Percentiles rank a stretch among this genome's conserved stretches.
These are phyloP conservation scores for Onychostoma macrolepis DNA, from an alignment of 2,113 vertebrate genomes.

Conservation along the genomic window DNA sequence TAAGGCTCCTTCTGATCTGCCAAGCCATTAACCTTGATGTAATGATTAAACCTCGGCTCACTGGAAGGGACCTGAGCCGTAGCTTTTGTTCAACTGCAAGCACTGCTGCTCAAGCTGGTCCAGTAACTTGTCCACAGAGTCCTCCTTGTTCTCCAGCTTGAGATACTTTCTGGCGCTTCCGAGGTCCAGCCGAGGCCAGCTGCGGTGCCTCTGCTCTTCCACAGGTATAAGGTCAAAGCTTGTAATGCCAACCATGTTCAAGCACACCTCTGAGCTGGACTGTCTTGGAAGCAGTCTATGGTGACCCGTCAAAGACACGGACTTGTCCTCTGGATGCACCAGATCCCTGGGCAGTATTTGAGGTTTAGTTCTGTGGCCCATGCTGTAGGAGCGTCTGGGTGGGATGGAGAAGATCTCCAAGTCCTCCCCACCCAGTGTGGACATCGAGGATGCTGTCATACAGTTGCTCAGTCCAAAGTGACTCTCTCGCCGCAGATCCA, in stretches of 20 bases:
- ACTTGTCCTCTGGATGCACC: conserved; percentile 27
- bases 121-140: conserved; percentile 79
- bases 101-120: conserved; percentile 70
- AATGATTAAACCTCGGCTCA: conserved; percentile 51
- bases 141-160: conserved; percentile 82
- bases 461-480: conserved; percentile 73
- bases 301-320: fast-evolving
- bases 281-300: conserved; percentile 21
- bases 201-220: conserved; percentile 80
- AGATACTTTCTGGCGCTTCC: conserved; percentile 77
- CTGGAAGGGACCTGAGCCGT: conserved; percentile 73
- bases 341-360: conserved; percentile 1
- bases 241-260: conserved; percentile 65
- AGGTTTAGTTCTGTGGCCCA: conserved; percentile 74
- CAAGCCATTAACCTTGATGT: conserved; percentile 22
- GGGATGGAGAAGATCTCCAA: conserved; percentile 29
- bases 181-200: conserved; percentile 89
- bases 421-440: conserved; percentile 8
- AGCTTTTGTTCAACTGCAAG: conserved; percentile 67
- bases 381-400: conserved; percentile 64
- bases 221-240: conserved; percentile 59
- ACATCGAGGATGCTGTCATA: conserved; percentile 69
- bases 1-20: not conserved
- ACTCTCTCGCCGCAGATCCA: conserved; percentile 56
- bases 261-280: conserved; percentile 61